Evolutionary conservation across 2,797 vertebrate species (phyloP).

Genomic region (Mormyrus proboscirostris): DNA sequence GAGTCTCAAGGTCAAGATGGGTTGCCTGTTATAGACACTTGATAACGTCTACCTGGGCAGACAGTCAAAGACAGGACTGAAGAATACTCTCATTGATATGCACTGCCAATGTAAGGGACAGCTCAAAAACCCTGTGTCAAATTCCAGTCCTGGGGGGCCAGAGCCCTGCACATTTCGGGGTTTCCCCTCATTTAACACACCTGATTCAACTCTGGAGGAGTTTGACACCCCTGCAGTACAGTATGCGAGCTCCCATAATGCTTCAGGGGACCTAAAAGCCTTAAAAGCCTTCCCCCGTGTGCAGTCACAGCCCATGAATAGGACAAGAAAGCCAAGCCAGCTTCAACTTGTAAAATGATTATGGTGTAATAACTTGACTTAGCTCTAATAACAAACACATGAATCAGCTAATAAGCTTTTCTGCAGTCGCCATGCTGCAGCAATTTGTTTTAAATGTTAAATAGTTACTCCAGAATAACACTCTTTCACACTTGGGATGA

Average conservation of each 20-base stretch:
- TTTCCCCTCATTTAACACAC: neutral
- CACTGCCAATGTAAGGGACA: neutral
- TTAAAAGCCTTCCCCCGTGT: neutral
- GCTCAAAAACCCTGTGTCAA: neutral
- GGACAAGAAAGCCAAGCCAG: constrained; percentile 28
- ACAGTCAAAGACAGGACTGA: neutral
- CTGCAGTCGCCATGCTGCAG: constrained; percentile 34
- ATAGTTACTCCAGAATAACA: constrained; percentile 38
- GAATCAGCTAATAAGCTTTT: constrained; percentile 39
- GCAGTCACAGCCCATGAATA: constrained; percentile 4
- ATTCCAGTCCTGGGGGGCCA: too few species aligned
- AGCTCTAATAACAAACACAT: constrained; percentile 50
- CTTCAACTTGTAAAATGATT: constrained; percentile 47
- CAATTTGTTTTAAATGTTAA: constrained; percentile 45
- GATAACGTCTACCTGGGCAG: neutral
- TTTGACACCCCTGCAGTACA: neutral
- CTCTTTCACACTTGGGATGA: constrained; percentile 15
- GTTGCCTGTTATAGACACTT: neutral
- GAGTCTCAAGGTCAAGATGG: neutral
- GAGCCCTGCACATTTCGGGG: neutral
- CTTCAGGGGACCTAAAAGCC: neutral
- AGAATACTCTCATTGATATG: neutral
- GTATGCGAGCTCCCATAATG: neutral
- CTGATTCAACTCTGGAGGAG: neutral
- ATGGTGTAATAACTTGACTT: constrained; percentile 51